These are phyloP conservation scores for Diplazon laetatorius DNA, from an alignment of 2,888 invertebrate species.

Conservation along the genomic window DNA sequence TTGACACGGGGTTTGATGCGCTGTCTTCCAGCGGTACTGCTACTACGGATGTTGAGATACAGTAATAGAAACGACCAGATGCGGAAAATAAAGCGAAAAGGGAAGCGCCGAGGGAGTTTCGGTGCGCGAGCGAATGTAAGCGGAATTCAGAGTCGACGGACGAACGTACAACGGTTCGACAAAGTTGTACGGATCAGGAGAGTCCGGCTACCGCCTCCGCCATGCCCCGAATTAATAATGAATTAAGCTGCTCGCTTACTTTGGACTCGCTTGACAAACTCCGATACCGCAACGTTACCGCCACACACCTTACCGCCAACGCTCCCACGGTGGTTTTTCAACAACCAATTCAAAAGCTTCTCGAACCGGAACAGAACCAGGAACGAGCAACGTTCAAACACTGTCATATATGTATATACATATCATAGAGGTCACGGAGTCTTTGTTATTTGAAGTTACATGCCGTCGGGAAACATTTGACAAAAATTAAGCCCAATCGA, in stretches of 20 bases:
- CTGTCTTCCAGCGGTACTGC: neutral
- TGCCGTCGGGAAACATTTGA: no score
- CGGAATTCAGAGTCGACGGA: constrained; percentile 11
- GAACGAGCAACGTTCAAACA: constrained; percentile 21
- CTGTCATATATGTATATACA: neutral
- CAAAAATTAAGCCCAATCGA: no score
- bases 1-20: constrained; percentile 29
- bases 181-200: constrained; percentile 34
- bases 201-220: constrained; percentile 41
- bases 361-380: constrained; percentile 15
- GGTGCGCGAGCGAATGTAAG: constrained; percentile 1
- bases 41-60: neutral
- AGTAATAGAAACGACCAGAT: neutral
- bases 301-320: constrained; percentile 22
- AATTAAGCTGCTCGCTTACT: constrained; percentile 53
- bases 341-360: constrained; percentile 39
- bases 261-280: constrained; percentile 53
- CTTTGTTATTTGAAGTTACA: no score
- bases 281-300: constrained; percentile 42
- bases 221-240: constrained; percentile 54
- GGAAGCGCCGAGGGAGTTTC: neutral
- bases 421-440: neutral
- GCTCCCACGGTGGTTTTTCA: constrained; percentile 36
- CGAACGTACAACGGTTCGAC: constrained; percentile 7
- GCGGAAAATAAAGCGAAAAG: constrained; percentile 16